These are phyloP conservation scores for Cathartes aura DNA, from an alignment of 2,113 vertebrate species.

Conservation along the genomic window DNA sequence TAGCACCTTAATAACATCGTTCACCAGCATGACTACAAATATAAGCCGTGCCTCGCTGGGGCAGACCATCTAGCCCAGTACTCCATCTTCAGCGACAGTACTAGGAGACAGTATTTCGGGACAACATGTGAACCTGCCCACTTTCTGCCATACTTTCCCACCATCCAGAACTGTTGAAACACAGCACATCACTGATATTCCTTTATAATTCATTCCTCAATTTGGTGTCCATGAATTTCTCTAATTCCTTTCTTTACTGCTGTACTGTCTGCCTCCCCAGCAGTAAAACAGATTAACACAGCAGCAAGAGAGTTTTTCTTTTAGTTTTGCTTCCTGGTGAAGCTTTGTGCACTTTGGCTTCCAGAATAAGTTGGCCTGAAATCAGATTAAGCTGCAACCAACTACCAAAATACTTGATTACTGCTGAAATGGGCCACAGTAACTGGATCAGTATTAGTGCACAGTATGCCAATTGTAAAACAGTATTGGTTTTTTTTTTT, in stretches of 20 bases:
- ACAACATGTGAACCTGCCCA: fast-evolving
- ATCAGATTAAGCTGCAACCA: not conserved
- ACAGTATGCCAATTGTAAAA: fast-evolving
- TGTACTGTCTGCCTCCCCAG: not conserved
- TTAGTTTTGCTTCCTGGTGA: not conserved
- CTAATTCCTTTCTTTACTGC: not conserved
- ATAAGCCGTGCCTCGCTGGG: not conserved
- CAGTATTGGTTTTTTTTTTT: not conserved
- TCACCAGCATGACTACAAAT: fast-evolving
- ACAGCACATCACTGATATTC: too few relatives aligned
- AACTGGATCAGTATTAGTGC: not conserved
- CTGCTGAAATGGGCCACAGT: not conserved
- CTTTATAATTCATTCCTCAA: not conserved
- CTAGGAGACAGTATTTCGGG: not conserved
- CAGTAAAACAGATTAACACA: not conserved
- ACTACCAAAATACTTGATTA: not conserved
- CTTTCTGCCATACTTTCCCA: not conserved
- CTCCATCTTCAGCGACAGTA: fast-evolving
- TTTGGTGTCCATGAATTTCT: fast-evolving
- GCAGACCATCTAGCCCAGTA: not conserved
- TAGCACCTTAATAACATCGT: fast-evolving
- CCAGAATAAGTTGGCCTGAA: not conserved
- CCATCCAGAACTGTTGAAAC: not conserved
- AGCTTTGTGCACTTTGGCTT: not conserved
- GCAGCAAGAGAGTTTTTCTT: not conserved